Evolutionary conservation across 2,113 vertebrate species (phyloP).

Genomic region (Casuarius casuarius): DNA sequence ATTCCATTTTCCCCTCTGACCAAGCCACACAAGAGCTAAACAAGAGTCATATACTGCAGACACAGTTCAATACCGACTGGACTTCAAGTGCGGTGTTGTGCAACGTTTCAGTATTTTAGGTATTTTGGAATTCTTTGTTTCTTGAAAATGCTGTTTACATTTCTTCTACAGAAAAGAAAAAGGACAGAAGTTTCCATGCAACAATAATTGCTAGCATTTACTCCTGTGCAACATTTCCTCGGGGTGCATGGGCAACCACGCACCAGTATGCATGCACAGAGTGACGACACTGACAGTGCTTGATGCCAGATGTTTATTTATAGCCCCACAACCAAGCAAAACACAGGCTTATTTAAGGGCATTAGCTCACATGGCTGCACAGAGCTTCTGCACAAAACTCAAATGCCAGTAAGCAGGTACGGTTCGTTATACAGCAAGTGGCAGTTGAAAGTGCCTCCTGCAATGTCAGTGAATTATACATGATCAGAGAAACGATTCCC

Average conservation of each 20-base stretch:
- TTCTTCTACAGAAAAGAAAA: neutral
- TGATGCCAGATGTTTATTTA: neutral
- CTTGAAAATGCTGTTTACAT: neutral
- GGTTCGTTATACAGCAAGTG: neutral
- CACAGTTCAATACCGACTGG: neutral
- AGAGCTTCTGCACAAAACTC: neutral
- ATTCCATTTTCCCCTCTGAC: neutral
- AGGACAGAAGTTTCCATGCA: accelerated
- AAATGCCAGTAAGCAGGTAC: neutral
- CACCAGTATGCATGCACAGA: accelerated
- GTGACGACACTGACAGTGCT: accelerated
- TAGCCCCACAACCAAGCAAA: neutral
- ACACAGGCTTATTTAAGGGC: neutral
- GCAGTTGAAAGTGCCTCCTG: neutral
- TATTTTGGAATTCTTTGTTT: neutral
- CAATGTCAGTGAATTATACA: neutral
- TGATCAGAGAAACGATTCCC: neutral
- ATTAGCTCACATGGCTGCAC: neutral
- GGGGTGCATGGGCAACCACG: accelerated
- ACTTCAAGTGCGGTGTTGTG: neutral
- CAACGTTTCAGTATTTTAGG: neutral
- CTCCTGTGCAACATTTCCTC: neutral
- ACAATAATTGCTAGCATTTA: too few relatives aligned
- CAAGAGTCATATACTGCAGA: neutral
- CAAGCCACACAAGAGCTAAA: neutral